phyloP scores from a whole-genome alignment of 2,113 vertebrate genomes.

The Pampusana beccarii region DNA sequence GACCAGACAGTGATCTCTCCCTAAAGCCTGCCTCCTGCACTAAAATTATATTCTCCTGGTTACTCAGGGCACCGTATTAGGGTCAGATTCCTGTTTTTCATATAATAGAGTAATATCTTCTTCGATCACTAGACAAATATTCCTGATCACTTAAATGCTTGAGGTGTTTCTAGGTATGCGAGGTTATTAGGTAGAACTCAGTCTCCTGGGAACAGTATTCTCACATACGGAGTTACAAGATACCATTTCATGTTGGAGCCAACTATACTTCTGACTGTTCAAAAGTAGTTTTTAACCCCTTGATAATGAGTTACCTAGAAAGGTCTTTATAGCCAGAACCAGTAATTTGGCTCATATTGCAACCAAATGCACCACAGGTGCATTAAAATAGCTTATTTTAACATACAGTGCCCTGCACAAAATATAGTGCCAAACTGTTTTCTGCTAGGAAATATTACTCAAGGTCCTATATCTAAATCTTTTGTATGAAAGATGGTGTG shows the following conservation, averaged over 20 bases:
- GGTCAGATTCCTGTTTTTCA: too few species aligned
- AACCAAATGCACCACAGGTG: background rate
- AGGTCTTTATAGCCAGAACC: background rate
- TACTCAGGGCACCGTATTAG: too few species aligned
- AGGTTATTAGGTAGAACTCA: too few species aligned
- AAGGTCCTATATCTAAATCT: background rate
- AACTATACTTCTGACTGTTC: background rate
- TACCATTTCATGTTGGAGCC: background rate
- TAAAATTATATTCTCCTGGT: too few species aligned
- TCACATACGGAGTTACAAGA: background rate
- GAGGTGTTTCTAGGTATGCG: too few species aligned
- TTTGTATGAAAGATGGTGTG: background rate
- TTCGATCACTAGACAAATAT: too few species aligned
- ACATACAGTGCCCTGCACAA: background rate
- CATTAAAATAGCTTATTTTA: background rate
- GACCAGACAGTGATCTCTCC: too few species aligned
- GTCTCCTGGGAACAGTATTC: background rate
- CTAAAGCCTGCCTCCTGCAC: too few species aligned
- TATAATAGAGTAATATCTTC: too few species aligned
- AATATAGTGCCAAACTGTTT: background rate
- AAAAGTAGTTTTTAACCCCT: background rate
- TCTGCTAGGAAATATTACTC: background rate
- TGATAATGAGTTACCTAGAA: background rate
- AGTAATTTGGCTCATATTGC: background rate
- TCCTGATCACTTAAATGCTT: too few species aligned